Evolutionary conservation across 2,888 invertebrate genomes (phyloP).

Genomic region (Heliconius ismenius): DNA sequence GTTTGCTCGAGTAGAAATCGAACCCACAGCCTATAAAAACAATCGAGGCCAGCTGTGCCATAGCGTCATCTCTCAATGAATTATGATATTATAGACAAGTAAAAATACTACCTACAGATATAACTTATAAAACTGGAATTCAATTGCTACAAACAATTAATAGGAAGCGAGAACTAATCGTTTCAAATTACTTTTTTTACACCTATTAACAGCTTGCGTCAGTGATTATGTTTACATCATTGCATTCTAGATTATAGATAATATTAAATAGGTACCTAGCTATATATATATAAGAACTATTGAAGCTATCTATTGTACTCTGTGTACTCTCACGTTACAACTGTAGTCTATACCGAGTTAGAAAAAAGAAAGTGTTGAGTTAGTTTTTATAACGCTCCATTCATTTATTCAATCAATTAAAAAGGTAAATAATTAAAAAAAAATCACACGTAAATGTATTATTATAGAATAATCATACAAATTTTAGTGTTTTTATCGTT

Average conservation of each 20-base stretch:
- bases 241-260: slow-evolving; percentile 20
- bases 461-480: background rate
- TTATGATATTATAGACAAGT: background rate
- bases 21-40: no score
- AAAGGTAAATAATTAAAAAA: background rate
- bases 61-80: background rate
- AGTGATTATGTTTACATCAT: slow-evolving; percentile 27
- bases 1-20: no score
- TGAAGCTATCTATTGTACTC: slow-evolving; percentile 8
- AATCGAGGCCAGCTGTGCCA: no score
- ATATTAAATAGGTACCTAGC: no score
- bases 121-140: background rate
- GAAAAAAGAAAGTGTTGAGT: slow-evolving; percentile 15
- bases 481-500: background rate
- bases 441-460: background rate
- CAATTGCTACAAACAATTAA: slow-evolving; percentile 1
- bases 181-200: slow-evolving; percentile 22
- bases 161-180: slow-evolving; percentile 13
- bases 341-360: background rate
- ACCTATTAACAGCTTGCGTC: slow-evolving; percentile 27
- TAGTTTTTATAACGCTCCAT: background rate
- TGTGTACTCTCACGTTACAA: slow-evolving; percentile 15
- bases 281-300: background rate
- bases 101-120: background rate
- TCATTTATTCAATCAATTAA: slow-evolving; percentile 10